Conservation (phyloP, 1,140 invertebrate species). For the Grapholita molesta region DNA sequence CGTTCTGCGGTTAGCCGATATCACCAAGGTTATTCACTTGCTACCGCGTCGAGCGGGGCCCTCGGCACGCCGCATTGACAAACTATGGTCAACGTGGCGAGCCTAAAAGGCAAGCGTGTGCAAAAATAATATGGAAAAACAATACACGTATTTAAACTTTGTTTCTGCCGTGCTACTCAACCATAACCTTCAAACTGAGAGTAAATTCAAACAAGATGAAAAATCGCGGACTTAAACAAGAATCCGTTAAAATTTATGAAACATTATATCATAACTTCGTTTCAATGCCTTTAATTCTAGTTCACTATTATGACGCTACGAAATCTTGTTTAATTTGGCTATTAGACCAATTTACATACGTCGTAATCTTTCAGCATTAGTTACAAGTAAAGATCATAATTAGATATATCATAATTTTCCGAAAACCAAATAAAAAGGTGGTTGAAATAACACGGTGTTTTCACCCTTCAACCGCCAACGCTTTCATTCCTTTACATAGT, state of each 20-base stretch:
- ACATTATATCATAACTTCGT: too few species aligned
- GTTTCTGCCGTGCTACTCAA: neutral
- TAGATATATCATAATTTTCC: too few species aligned
- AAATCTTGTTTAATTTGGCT: too few species aligned
- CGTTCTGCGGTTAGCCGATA: constrained; percentile 67
- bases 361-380: too few species aligned
- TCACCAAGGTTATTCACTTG: constrained; percentile 72
- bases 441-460: neutral
- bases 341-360: too few species aligned
- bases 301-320: too few species aligned
- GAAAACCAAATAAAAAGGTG: neutral
- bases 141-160: neutral
- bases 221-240: too few species aligned
- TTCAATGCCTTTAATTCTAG: too few species aligned
- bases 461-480: too few species aligned
- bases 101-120: constrained; percentile 5
- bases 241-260: too few species aligned
- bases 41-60: constrained; percentile 29
- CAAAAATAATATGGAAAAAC: neutral
- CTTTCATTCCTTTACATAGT: too few species aligned
- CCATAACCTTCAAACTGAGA: neutral
- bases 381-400: too few species aligned
- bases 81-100: neutral
- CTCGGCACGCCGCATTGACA: constrained; percentile 11
- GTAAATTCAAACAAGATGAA: neutral